Percentiles rank a stretch among this genome's conserved stretches.
These are phyloP conservation scores for Scytalopus superciliaris DNA, from an alignment of 2,113 vertebrate species.

Conservation along the genomic window DNA sequence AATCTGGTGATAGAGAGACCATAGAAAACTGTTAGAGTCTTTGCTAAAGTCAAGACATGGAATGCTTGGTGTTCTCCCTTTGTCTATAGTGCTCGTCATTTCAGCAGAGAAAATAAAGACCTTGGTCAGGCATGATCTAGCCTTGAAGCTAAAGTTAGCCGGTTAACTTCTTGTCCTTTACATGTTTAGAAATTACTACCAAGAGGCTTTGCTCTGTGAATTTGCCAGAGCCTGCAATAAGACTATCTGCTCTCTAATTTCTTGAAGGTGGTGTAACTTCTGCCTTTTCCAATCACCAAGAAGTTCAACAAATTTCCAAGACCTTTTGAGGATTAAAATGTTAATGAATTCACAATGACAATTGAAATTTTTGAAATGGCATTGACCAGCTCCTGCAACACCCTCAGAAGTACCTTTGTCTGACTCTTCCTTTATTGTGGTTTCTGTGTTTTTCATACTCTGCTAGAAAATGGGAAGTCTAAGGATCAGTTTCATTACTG, in stretches of 20 bases:
- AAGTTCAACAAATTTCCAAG: not conserved
- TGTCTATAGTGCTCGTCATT: not conserved
- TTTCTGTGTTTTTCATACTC: not conserved
- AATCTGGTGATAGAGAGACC: not conserved
- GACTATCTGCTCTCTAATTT: not conserved
- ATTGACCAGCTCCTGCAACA: not conserved
- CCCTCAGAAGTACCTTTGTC: not conserved
- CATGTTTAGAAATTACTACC: not conserved
- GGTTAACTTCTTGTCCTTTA: not conserved
- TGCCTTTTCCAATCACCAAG: not conserved
- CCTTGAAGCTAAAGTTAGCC: not conserved
- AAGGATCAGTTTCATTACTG: not conserved
- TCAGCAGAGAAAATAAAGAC: not conserved
- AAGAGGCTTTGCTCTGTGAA: not conserved
- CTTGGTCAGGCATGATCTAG: not conserved
- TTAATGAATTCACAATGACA: not conserved
- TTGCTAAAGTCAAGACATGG: not conserved
- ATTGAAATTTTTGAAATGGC: not conserved
- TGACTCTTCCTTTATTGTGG: not conserved
- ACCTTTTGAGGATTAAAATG: not conserved
- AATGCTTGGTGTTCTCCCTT: not conserved
- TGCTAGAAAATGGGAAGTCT: not conserved
- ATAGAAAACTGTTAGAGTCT: not conserved
- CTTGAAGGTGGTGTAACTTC: not conserved
- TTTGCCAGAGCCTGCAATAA: not conserved